Conservation (phyloP, 2,797 vertebrate species). For the Tenualosa ilisha region DNA sequence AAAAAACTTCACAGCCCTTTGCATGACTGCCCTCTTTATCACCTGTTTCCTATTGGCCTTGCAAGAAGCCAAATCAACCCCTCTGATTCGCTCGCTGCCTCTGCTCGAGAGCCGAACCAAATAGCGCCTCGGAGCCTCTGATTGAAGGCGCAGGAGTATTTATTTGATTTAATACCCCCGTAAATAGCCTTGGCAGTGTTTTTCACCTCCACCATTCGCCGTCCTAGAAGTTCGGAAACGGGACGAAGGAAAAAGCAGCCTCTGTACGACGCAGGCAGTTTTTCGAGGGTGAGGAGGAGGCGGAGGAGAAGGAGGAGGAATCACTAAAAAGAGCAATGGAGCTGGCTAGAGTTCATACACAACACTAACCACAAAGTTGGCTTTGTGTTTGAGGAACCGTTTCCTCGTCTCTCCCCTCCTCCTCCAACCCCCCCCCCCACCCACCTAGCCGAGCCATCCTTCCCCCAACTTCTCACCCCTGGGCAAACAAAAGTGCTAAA, state of each 20-base stretch:
- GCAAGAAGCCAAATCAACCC: slow-evolving; percentile 87
- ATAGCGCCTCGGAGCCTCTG: slow-evolving; percentile 87
- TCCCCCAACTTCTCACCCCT: slow-evolving; percentile 26
- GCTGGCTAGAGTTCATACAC: slow-evolving; percentile 72
- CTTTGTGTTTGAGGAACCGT: slow-evolving; percentile 70
- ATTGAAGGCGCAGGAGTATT: slow-evolving; percentile 86
- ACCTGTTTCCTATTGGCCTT: slow-evolving; percentile 89
- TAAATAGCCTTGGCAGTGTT: slow-evolving; percentile 73
- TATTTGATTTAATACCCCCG: slow-evolving; percentile 88
- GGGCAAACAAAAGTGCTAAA: slow-evolving; percentile 60
- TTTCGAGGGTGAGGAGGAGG: background rate
- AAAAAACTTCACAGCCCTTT: slow-evolving; percentile 82
- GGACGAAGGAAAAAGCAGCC: slow-evolving; percentile 28
- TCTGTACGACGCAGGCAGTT: background rate
- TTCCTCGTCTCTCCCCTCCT: slow-evolving; percentile 45
- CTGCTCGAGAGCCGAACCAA: slow-evolving; percentile 87
- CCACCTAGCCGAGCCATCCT: background rate
- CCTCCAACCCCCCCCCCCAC: slow-evolving; percentile 42
- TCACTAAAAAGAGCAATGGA: slow-evolving; percentile 55
- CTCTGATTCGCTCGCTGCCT: slow-evolving; percentile 85
- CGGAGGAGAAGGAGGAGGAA: slow-evolving; percentile 32
- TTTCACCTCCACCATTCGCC: slow-evolving; percentile 73
- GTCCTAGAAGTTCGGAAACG: slow-evolving; percentile 73
- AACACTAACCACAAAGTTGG: slow-evolving; percentile 76
- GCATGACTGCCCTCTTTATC: slow-evolving; percentile 88